A percentile compares a stretch with the other conserved stretches of the same genome.
Evolutionary conservation across 2,888 invertebrate genomes (phyloP).

Genomic region (Agrotis puta): DNA sequence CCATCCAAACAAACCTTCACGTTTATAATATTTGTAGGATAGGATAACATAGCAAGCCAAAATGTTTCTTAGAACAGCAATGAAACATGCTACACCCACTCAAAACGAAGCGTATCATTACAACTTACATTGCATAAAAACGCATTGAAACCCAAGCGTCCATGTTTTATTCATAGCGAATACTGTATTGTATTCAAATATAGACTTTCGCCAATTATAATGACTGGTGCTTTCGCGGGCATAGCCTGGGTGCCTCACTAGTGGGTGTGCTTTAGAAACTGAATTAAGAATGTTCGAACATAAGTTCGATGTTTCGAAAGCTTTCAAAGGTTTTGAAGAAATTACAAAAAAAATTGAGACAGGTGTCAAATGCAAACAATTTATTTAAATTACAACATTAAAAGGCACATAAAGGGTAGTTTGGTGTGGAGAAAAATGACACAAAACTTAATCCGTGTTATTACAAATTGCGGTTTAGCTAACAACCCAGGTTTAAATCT

Average conservation of each 20-base stretch:
- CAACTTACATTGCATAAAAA: slow-evolving; percentile 85
- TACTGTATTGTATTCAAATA: slow-evolving; percentile 90
- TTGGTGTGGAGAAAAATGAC: no score
- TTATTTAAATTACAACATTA: no score
- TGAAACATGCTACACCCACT: slow-evolving; percentile 61
- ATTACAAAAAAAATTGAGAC: background rate
- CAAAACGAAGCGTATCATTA: slow-evolving; percentile 70
- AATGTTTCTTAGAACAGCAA: slow-evolving; percentile 54
- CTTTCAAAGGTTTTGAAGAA: background rate
- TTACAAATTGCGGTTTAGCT: no score
- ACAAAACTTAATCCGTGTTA: no score
- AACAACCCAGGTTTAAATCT: no score
- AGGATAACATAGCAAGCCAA: slow-evolving; percentile 1
- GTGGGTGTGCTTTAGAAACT: slow-evolving; percentile 70
- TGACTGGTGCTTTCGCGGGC: slow-evolving; percentile 80
- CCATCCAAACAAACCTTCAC: no score
- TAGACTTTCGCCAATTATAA: slow-evolving; percentile 88
- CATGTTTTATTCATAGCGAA: slow-evolving; percentile 87
- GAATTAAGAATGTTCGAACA: slow-evolving; percentile 49
- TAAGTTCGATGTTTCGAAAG: slow-evolving; percentile 24
- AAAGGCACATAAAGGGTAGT: no score
- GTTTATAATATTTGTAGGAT: no score
- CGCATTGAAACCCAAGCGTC: slow-evolving; percentile 65
- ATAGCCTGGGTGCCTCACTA: slow-evolving; percentile 73
- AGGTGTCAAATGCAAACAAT: background rate